These are phyloP conservation scores for Diorhabda carinulata DNA, from an alignment of 1,140 invertebrate genomes.

Conservation along the genomic window DNA sequence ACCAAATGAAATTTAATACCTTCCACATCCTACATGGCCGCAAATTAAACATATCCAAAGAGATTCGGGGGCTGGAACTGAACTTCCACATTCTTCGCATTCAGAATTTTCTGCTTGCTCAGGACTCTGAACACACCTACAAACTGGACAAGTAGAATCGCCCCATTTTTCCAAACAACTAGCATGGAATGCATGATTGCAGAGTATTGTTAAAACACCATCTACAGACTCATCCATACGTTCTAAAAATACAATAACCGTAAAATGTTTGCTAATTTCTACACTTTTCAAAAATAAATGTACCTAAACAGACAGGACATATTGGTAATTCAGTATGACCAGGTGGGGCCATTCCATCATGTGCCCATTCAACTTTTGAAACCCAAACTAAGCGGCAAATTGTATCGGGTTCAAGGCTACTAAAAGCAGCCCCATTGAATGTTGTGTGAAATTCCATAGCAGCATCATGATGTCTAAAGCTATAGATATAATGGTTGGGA, in stretches of 20 bases:
- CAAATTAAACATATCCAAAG: slow-evolving; percentile 99
- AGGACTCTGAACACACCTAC: slow-evolving; percentile 83
- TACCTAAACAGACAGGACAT: slow-evolving; percentile 84
- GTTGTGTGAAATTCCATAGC: slow-evolving; percentile 90
- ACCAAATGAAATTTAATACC: slow-evolving; percentile 19
- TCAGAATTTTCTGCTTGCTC: slow-evolving; percentile 56
- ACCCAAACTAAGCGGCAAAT: slow-evolving; percentile 95
- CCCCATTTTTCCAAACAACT: slow-evolving; percentile 94
- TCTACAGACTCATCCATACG: slow-evolving; percentile 98
- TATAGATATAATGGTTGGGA: slow-evolving; percentile 28
- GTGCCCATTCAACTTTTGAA: slow-evolving; percentile 80
- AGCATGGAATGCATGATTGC: slow-evolving; percentile 97
- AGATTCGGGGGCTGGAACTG: slow-evolving; percentile 59
- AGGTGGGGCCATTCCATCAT: slow-evolving; percentile 62
- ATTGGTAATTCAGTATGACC: slow-evolving; percentile 94
- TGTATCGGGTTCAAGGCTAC: slow-evolving; percentile 84
- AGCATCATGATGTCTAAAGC: slow-evolving; percentile 64
- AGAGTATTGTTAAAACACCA: slow-evolving; percentile 94
- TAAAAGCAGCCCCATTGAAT: slow-evolving; percentile 90
- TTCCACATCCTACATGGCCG: slow-evolving; percentile 94
- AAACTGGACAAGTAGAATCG: slow-evolving; percentile 79
- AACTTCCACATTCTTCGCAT: slow-evolving; percentile 42
- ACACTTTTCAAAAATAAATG: not conserved
- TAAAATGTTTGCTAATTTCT: not conserved
- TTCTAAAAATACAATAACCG: slow-evolving; percentile 58